Evolutionary conservation across 2,113 vertebrate species (phyloP).

Genomic region (Mugil cephalus): DNA sequence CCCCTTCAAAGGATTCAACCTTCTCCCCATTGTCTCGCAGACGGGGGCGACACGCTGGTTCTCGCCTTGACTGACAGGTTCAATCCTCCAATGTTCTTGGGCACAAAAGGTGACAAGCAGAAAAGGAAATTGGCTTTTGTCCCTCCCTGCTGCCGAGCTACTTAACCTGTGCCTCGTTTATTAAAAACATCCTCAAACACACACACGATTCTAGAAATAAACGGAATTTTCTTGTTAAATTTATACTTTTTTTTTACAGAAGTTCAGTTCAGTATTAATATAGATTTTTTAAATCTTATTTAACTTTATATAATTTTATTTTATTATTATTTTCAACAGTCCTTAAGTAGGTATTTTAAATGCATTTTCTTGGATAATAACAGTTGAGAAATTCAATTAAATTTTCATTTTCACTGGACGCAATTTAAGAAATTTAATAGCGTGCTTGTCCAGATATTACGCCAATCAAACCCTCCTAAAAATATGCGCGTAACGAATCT

Average conservation of each 20-base stretch:
- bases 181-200: slow-evolving; percentile 22
- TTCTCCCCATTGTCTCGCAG: slow-evolving; percentile 87
- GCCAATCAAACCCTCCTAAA: not conserved
- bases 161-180: slow-evolving; percentile 89
- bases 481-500: not conserved
- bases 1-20: slow-evolving; percentile 84
- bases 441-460: not conserved
- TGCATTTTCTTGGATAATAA: not conserved
- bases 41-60: slow-evolving; percentile 90
- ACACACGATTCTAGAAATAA: no score
- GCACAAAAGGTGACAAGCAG: slow-evolving; percentile 92
- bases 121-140: slow-evolving; percentile 92
- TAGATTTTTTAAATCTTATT: no score
- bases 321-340: no score
- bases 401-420: not conserved
- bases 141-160: slow-evolving; percentile 83
- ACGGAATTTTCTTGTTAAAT: no score
- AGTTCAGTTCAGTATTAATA: no score
- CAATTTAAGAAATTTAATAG: not conserved
- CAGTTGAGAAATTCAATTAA: no score
- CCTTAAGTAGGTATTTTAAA: not conserved
- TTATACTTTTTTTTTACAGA: no score
- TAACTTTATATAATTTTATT: no score
- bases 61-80: slow-evolving; percentile 91
- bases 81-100: slow-evolving; percentile 87